phyloP scores from a whole-genome alignment of 2,797 vertebrate genomes.

The Sandelia bainsii region DNA sequence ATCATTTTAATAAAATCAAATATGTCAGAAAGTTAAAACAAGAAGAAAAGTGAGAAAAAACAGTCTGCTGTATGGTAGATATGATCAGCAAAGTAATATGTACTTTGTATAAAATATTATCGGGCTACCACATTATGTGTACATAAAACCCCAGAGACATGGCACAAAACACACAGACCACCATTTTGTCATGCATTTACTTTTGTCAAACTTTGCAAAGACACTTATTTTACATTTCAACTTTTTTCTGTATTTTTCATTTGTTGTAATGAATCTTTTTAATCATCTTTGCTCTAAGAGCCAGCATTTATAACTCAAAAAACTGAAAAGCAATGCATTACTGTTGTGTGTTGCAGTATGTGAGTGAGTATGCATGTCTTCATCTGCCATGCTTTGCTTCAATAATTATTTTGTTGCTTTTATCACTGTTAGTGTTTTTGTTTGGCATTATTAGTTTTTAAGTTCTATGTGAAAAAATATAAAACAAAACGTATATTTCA shows the following conservation, averaged over 20 bases:
- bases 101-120: slow-evolving; percentile 77
- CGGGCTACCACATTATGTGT: slow-evolving; percentile 65
- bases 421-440: slow-evolving; percentile 61
- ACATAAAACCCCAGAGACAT: slow-evolving; percentile 70
- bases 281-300: slow-evolving; percentile 64
- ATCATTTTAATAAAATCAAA: slow-evolving; percentile 17
- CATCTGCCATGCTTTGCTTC: slow-evolving; percentile 51
- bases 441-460: slow-evolving; percentile 70
- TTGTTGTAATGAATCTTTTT: slow-evolving; percentile 51
- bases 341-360: slow-evolving; percentile 45
- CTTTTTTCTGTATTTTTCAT: slow-evolving; percentile 42
- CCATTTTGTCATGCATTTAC: slow-evolving; percentile 63
- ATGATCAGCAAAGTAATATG: slow-evolving; percentile 69
- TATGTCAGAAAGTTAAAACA: slow-evolving; percentile 15
- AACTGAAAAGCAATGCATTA: slow-evolving; percentile 62
- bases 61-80: slow-evolving; percentile 27
- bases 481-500: slow-evolving; percentile 61
- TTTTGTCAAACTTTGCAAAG: slow-evolving; percentile 57
- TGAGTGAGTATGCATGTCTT: slow-evolving; percentile 69
- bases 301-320: slow-evolving; percentile 72
- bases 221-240: slow-evolving; percentile 54
- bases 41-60: slow-evolving; percentile 2
- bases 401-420: slow-evolving; percentile 50
- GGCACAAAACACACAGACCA: slow-evolving; percentile 51
- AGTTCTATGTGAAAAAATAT: slow-evolving; percentile 70